phyloP scores from a whole-genome alignment of 2,113 vertebrate genomes.

The Neopipo cinnamomea region DNA sequence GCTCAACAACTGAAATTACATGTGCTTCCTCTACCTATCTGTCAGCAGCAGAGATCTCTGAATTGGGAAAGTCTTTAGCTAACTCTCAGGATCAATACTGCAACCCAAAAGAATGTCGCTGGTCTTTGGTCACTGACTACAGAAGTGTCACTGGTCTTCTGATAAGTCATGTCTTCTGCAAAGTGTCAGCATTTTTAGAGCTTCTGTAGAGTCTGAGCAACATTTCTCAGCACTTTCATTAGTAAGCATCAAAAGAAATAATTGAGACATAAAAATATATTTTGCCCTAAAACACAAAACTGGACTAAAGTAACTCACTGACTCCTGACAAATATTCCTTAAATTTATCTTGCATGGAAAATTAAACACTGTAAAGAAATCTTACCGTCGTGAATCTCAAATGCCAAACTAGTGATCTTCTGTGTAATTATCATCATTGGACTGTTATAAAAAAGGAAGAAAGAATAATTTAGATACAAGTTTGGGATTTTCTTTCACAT shows the following conservation, averaged over 20 bases:
- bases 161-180: neutral
- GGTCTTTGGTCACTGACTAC: neutral
- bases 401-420: conserved; percentile 98
- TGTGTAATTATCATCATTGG: conserved; percentile 99
- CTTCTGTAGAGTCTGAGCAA: neutral
- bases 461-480: neutral
- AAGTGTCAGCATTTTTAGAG: neutral
- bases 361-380: neutral
- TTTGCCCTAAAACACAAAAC: neutral
- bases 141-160: neutral
- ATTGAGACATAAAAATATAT: neutral
- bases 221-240: neutral
- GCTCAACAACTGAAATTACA: neutral
- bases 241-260: neutral
- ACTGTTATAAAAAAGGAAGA: conserved; percentile 66
- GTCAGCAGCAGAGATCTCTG: neutral
- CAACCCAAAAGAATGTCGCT: neutral
- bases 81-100: neutral
- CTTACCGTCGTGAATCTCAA: conserved; percentile 97
- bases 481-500: neutral
- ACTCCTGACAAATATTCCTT: neutral
- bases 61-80: neutral
- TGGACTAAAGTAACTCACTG: neutral
- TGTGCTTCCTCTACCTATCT: neutral
- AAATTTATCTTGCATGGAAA: neutral